Conservation (phyloP, 2,888 invertebrate genomes). For the Argynnis bischoffii region DNA sequence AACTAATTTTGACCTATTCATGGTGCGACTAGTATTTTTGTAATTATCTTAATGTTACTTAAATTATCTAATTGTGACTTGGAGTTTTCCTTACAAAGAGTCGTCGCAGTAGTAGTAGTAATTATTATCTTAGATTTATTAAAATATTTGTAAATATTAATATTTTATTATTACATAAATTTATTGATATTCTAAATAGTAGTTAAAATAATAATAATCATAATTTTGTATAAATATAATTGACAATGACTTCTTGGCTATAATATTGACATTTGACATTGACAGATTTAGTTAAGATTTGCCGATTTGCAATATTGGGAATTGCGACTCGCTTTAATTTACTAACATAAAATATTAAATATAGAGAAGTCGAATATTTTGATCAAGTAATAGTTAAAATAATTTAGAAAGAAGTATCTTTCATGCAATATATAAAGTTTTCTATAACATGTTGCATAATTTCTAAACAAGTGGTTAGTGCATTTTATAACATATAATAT, state of each 20-base stretch:
- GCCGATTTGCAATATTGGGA: conserved; percentile 17
- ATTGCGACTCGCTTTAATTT: conserved; percentile 12
- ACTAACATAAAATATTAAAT: conserved; percentile 4
- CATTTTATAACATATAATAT: conserved; percentile 16
- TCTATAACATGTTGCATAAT: conserved; percentile 27
- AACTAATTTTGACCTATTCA: not conserved
- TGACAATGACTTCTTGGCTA: too few relatives aligned
- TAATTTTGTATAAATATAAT: too few relatives aligned
- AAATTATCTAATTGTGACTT: too few relatives aligned
- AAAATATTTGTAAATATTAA: too few relatives aligned
- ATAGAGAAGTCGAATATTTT: not conserved
- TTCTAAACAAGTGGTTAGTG: conserved; percentile 28
- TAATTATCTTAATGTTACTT: not conserved
- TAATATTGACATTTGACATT: conserved; percentile 2
- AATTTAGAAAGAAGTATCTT: conserved; percentile 6
- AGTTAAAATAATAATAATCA: too few relatives aligned
- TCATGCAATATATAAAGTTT: conserved; percentile 21
- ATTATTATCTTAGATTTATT: too few relatives aligned
- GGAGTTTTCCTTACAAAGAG: too few relatives aligned
- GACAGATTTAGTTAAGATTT: conserved; percentile 4
- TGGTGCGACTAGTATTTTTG: not conserved
- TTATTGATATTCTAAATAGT: too few relatives aligned
- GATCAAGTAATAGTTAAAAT: not conserved
- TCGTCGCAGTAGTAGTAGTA: too few relatives aligned
- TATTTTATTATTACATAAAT: too few relatives aligned